These are phyloP conservation scores for Porphyrio hochstetteri DNA, from an alignment of 2,113 vertebrate species.

Conservation along the genomic window DNA sequence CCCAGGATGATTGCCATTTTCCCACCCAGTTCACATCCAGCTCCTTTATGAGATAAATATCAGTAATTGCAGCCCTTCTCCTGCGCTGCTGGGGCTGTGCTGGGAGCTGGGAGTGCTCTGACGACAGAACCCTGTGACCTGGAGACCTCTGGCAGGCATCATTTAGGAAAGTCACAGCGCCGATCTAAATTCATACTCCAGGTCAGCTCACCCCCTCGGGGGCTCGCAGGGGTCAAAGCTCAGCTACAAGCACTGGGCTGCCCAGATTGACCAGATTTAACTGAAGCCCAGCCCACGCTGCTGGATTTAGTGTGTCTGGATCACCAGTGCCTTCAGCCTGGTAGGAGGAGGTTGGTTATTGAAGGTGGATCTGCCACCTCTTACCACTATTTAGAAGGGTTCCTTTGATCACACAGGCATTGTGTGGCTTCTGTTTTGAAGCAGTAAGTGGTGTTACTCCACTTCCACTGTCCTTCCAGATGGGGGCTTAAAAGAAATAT, in stretches of 20 bases:
- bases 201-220: constrained; percentile 10
- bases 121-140: not conserved
- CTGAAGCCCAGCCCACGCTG: not conserved
- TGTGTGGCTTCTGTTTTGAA: not conserved
- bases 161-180: not conserved
- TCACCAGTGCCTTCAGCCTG: not conserved
- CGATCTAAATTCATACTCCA: constrained; percentile 40
- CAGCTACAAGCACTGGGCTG: not conserved
- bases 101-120: constrained; percentile 28
- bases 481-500: not conserved
- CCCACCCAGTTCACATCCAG: not conserved
- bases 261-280: not conserved
- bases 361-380: not conserved
- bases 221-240: not conserved
- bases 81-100: not conserved
- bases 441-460: not conserved
- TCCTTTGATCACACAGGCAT: constrained; percentile 39
- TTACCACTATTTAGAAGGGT: not conserved
- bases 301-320: not conserved
- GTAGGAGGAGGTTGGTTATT: not conserved
- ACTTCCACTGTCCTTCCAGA: not conserved
- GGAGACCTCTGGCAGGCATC: not conserved
- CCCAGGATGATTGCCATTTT: not conserved
- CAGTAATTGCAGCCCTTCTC: not conserved
- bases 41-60: not conserved